A percentile compares a stretch with the other conserved stretches of the same genome.
phyloP scores from a whole-genome alignment of 2,888 invertebrate species.

The Scotopteryx bipunctaria region DNA sequence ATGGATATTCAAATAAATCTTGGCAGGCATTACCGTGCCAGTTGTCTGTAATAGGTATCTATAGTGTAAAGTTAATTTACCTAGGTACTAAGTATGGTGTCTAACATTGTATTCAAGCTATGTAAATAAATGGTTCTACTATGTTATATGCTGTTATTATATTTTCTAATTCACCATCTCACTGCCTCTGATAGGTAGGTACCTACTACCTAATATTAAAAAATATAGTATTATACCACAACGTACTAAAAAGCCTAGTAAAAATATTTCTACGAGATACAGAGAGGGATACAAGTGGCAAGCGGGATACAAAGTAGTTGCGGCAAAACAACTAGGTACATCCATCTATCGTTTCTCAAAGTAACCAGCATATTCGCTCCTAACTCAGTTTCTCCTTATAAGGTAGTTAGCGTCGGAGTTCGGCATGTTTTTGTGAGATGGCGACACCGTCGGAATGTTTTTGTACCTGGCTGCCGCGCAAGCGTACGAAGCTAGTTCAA shows the following conservation, averaged over 20 bases:
- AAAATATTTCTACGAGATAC: too few relatives aligned
- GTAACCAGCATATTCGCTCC: constrained; percentile 12
- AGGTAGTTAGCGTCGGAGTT: constrained; percentile 43
- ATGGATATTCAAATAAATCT: too few relatives aligned
- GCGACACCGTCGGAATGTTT: constrained; percentile 55
- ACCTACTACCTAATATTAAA: too few relatives aligned
- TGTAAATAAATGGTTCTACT: constrained; percentile 43
- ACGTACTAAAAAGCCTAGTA: too few relatives aligned
- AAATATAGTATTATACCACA: too few relatives aligned
- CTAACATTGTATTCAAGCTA: constrained; percentile 23
- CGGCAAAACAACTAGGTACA: constrained; percentile 8
- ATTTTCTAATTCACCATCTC: too few relatives aligned
- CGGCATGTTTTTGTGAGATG: constrained; percentile 48
- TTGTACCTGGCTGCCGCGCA: constrained; percentile 73
- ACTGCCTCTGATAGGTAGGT: too few relatives aligned
- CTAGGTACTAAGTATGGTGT: constrained; percentile 16
- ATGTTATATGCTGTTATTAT: not conserved
- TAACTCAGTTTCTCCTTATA: constrained; percentile 23
- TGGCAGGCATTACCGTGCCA: not conserved
- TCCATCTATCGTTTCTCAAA: constrained; percentile 35
- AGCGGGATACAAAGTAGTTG: too few relatives aligned
- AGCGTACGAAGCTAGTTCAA: constrained; percentile 72
- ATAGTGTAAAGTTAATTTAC: not conserved
- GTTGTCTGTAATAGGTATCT: not conserved
- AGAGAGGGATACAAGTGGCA: too few relatives aligned